Conservation (phyloP, 1,140 invertebrate species). For the Idris sp. region DNA sequence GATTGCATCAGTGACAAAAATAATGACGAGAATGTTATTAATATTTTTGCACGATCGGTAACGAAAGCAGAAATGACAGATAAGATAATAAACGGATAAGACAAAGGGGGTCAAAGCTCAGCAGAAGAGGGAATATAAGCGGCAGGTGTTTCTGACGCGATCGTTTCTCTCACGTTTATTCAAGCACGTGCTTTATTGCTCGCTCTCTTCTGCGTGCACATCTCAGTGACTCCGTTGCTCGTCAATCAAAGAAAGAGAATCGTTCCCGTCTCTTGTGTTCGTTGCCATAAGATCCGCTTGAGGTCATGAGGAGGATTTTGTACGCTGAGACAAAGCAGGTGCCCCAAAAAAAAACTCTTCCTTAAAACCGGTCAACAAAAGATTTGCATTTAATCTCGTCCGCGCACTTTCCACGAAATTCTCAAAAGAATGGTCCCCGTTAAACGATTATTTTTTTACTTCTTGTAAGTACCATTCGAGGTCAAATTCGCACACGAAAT, state of each 20-base stretch:
- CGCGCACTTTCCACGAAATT: conserved; percentile 33
- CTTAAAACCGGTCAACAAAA: conserved; percentile 43
- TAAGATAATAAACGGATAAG: conserved; percentile 59
- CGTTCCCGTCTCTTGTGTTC: conserved; percentile 50
- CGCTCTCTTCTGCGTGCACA: conserved; percentile 66
- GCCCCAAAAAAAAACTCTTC: conserved; percentile 43
- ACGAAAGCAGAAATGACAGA: conserved; percentile 25
- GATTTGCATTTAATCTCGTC: conserved; percentile 51
- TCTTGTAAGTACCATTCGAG: too few relatives aligned
- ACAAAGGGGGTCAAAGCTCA: conserved; percentile 49
- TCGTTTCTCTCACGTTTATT: conserved; percentile 73
- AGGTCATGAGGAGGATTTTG: conserved; percentile 66
- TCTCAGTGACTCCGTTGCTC: conserved; percentile 73
- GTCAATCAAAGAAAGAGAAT: conserved; percentile 74
- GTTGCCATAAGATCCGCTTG: conserved; percentile 21
- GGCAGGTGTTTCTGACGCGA: conserved; percentile 71
- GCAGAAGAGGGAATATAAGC: conserved; percentile 55
- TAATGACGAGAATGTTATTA: conserved; percentile 29
- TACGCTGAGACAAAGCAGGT: conserved; percentile 56
- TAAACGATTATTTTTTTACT: too few relatives aligned
- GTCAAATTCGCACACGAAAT: too few relatives aligned
- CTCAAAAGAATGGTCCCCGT: too few relatives aligned
- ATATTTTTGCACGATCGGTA: not conserved
- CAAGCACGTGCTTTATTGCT: conserved; percentile 75
- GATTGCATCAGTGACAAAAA: conserved; percentile 18